Evolutionary conservation across 1,140 invertebrate species (phyloP).

Genomic region (Drosophila trapezifrons): DNA sequence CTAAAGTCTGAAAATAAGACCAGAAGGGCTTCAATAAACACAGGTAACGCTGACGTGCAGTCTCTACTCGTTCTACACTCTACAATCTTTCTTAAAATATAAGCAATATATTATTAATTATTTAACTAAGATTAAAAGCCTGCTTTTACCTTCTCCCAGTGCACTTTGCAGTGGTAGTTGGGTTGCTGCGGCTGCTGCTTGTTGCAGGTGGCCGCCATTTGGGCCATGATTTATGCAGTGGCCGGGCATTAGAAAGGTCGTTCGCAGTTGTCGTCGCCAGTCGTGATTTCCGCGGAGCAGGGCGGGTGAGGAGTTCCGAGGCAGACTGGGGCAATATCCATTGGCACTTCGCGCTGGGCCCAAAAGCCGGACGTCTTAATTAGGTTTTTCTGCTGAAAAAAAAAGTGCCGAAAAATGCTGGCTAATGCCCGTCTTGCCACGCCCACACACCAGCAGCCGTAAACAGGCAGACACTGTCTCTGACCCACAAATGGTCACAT

Average conservation of each 20-base stretch:
- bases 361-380: conserved; percentile 41
- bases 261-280: conserved; percentile 50
- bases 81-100: too few relatives aligned
- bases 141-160: neutral
- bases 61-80: too few relatives aligned
- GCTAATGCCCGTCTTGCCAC: conserved; percentile 33
- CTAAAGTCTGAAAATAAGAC: too few relatives aligned
- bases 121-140: too few relatives aligned
- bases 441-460: conserved; percentile 13
- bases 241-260: conserved; percentile 54
- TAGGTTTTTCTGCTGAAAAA: conserved; percentile 45
- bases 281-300: conserved; percentile 29
- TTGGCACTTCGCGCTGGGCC: conserved; percentile 20
- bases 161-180: conserved; percentile 6
- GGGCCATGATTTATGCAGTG: conserved; percentile 53
- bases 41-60: too few relatives aligned
- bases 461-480: conserved; percentile 1
- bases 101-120: neutral
- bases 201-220: conserved; percentile 51
- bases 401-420: conserved; percentile 37
- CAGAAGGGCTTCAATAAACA: too few relatives aligned
- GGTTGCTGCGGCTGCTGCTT: conserved; percentile 14
- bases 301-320: neutral
- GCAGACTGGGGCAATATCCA: conserved; percentile 4
- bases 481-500: conserved; percentile 40